These are phyloP conservation scores for Lerista edwardsae DNA, from an alignment of 2,797 vertebrate genomes.

Conservation along the genomic window DNA sequence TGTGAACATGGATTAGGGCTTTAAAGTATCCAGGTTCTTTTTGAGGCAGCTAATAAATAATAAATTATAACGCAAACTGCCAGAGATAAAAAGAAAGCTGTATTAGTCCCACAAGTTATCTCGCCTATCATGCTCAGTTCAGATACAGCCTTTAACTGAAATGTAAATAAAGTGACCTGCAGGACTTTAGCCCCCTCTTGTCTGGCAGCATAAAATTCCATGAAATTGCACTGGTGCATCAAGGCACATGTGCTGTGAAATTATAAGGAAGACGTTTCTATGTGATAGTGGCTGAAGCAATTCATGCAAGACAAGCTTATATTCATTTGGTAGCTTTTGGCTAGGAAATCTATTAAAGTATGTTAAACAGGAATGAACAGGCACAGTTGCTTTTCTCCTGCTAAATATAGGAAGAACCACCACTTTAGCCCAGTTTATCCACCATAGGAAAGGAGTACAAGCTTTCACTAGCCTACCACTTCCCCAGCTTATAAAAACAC, in stretches of 20 bases:
- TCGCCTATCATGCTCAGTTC: conserved; percentile 39
- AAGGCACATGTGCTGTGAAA: conserved; percentile 26
- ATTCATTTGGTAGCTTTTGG: not conserved
- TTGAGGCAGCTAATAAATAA: not conserved
- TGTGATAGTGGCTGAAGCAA: not conserved
- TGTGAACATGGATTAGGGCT: no score
- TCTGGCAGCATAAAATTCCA: conserved; percentile 32
- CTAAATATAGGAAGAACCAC: no score
- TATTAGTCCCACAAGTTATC: conserved; percentile 34
- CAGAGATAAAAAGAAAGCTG: conserved; percentile 27
- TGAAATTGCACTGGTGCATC: conserved; percentile 33
- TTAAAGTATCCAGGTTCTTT: not conserved
- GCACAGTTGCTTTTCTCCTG: no score
- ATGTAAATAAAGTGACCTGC: conserved; percentile 40
- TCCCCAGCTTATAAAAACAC: conserved; percentile 28
- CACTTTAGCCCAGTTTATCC: not conserved
- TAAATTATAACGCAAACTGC: not conserved
- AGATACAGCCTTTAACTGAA: conserved; percentile 28
- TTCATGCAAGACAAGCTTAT: not conserved
- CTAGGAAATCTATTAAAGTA: conserved; percentile 15
- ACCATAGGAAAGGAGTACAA: conserved; percentile 1
- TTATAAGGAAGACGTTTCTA: conserved; percentile 21
- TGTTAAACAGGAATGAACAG: not conserved
- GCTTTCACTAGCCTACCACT: conserved; percentile 44
- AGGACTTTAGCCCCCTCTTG: conserved; percentile 5